phyloP scores from a whole-genome alignment of 2,113 vertebrate species.

The Lichenostomus cassidix region DNA sequence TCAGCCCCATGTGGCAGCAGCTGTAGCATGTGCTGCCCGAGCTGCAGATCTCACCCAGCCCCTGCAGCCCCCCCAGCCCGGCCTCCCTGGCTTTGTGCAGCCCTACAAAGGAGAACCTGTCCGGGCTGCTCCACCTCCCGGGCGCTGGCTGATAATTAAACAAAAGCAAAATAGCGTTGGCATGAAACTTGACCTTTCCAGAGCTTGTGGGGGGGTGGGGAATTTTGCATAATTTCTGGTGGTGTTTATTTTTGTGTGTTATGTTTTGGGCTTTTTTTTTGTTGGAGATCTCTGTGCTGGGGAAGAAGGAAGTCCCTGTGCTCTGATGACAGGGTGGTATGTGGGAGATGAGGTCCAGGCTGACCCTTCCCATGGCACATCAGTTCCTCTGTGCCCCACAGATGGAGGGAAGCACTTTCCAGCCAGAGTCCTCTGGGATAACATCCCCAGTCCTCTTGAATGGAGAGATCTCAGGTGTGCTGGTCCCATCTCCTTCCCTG shows the following conservation, averaged over 20 bases:
- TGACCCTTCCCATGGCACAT: neutral
- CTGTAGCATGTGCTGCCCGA: neutral
- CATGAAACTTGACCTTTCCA: slow-evolving; percentile 56
- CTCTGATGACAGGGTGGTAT: accelerated
- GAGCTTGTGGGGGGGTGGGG: neutral
- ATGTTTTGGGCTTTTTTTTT: neutral
- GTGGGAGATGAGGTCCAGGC: neutral
- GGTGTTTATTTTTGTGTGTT: neutral
- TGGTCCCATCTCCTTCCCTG: neutral
- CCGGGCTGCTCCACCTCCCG: neutral
- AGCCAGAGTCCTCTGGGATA: neutral
- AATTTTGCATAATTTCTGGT: neutral
- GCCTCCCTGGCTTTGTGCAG: slow-evolving; percentile 29
- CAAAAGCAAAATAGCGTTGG: slow-evolving; percentile 49
- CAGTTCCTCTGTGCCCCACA: neutral
- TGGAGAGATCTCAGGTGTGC: neutral
- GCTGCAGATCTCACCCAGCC: neutral
- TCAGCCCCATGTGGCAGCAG: neutral
- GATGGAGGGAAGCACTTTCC: neutral
- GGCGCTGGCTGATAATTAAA: slow-evolving; percentile 63
- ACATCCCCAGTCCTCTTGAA: neutral
- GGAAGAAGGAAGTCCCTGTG: neutral
- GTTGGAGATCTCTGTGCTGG: accelerated
- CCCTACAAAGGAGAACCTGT: slow-evolving; percentile 44
- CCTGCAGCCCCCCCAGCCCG: neutral